Evolutionary conservation across 2,888 invertebrate genomes (phyloP).

Genomic region (Stenurella melanura): DNA sequence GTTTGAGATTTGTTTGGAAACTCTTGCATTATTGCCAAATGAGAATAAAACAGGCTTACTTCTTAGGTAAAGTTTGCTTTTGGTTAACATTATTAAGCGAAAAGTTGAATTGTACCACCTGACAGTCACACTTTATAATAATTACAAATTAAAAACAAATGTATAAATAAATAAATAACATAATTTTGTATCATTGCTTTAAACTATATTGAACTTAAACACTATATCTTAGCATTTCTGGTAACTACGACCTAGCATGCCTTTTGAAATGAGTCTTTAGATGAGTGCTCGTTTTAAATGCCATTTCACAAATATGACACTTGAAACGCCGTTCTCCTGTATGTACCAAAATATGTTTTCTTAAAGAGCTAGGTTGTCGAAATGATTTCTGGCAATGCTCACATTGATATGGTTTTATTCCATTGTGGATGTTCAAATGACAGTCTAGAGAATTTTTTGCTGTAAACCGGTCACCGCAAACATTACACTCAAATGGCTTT

Average conservation of each 20-base stretch:
- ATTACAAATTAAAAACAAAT: too few species aligned
- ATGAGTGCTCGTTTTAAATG: slow-evolving; percentile 39
- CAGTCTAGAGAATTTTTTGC: slow-evolving; percentile 45
- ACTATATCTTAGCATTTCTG: background rate
- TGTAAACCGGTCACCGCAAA: slow-evolving; percentile 54
- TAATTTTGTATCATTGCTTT: too few species aligned
- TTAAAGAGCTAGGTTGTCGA: slow-evolving; percentile 54
- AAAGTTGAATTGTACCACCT: too few species aligned
- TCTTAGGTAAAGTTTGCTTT: too few species aligned
- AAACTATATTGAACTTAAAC: background rate
- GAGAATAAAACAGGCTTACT: too few species aligned
- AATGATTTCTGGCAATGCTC: slow-evolving; percentile 53
- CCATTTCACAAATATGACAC: slow-evolving; percentile 43
- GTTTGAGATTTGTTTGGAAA: too few species aligned
- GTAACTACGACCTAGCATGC: slow-evolving; percentile 42
- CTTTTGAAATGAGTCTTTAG: slow-evolving; percentile 52
- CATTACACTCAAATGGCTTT: slow-evolving; percentile 50
- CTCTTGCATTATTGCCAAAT: too few species aligned
- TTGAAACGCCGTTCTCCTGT: slow-evolving; percentile 34
- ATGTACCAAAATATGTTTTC: slow-evolving; percentile 43
- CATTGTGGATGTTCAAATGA: slow-evolving; percentile 55
- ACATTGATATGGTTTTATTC: slow-evolving; percentile 55
- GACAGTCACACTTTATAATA: too few species aligned
- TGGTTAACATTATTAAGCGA: too few species aligned
- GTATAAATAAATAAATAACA: too few species aligned